Base-by-base conservation (phyloP, 2,888 invertebrate species). In the Elmis aenea region DNA sequence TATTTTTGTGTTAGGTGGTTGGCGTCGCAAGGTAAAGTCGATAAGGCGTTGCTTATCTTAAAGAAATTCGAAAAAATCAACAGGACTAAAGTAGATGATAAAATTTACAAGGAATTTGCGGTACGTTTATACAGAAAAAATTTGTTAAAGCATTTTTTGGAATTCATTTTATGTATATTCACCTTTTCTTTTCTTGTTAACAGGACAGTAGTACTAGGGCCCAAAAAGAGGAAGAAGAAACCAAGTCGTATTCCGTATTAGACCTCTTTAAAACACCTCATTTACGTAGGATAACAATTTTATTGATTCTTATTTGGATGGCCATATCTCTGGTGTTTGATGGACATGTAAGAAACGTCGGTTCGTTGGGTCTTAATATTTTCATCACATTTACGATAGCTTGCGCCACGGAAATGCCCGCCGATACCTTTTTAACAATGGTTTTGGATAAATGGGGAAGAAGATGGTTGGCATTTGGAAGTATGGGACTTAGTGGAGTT, bases 261-360 rank as follows among this genome's bases (percentile, higher is more conserved):
- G 89, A 90, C 61, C 74, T 91, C 0, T 88, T 91, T 64, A 81
- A 69, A 53, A 86, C 85, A 0, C 87, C 89, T 0, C 74, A 86
- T 1, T 65, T 92, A 8, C 70, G 90, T 3, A 78, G 77, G 42
- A 85, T 85, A 42, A 85, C 89, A 0, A 68, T 90, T 27, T 71
- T 91, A 0, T 73, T 91, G 12, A 86, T 87, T 48, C 52, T 88
- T 2, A 85, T 91, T 50, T 91, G 91, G 90, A 87, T 89, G 85
- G 80, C 84, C n/a, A 85, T 90, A 36, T 87, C 89, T 0, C 59
- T 91, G 57, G 87, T 88, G 1, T 89, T 90, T 63, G 89, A 91
- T 57, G 89, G 89, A 0, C 91, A 92, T 59, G 89, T 90, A 9
- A 73, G 91, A 56, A 91, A 90, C 59, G 89, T 91, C 0, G 85